Conservation (phyloP, 2,888 invertebrate genomes). For the Gnatocerus cornutus region DNA sequence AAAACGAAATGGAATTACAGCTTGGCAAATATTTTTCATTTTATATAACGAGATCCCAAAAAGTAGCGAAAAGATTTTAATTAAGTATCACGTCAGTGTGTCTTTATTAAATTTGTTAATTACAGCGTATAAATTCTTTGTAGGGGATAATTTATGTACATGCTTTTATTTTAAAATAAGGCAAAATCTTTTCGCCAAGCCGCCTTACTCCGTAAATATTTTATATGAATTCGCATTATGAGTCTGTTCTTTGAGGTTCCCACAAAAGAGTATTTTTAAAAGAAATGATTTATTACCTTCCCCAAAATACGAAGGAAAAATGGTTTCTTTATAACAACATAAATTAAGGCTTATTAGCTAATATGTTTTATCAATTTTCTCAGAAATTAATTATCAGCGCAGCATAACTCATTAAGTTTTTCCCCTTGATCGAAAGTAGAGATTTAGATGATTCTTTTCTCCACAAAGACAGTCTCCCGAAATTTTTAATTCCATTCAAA, state of each 20-base stretch:
- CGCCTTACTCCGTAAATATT: slow-evolving; percentile 44
- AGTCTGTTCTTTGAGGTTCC: slow-evolving; percentile 47
- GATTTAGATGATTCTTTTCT: neutral
- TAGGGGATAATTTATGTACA: slow-evolving; percentile 38
- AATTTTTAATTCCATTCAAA: slow-evolving; percentile 5
- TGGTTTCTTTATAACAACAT: slow-evolving; percentile 38
- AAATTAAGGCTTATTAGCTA: slow-evolving; percentile 38
- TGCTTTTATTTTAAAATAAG: slow-evolving; percentile 39
- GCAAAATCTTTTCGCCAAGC: slow-evolving; percentile 15
- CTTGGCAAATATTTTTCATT: slow-evolving; percentile 6
- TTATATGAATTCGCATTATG: slow-evolving; percentile 50
- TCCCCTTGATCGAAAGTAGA: too few species aligned
- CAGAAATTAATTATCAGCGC: slow-evolving; percentile 23
- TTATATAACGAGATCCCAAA: neutral
- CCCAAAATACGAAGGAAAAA: slow-evolving; percentile 36
- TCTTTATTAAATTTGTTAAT: slow-evolving; percentile 49
- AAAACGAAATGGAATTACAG: neutral
- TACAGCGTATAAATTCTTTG: slow-evolving; percentile 45
- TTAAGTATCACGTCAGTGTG: slow-evolving; percentile 42
- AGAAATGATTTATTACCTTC: slow-evolving; percentile 43
- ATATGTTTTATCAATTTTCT: slow-evolving; percentile 45
- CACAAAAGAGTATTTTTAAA: slow-evolving; percentile 47
- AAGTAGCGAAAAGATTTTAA: slow-evolving; percentile 36
- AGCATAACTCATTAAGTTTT: too few species aligned
- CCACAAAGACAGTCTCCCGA: neutral